Percentiles rank a stretch among this genome's conserved stretches.
phyloP scores from a whole-genome alignment of 2,113 vertebrate genomes.

The Anolis carolinensis region DNA sequence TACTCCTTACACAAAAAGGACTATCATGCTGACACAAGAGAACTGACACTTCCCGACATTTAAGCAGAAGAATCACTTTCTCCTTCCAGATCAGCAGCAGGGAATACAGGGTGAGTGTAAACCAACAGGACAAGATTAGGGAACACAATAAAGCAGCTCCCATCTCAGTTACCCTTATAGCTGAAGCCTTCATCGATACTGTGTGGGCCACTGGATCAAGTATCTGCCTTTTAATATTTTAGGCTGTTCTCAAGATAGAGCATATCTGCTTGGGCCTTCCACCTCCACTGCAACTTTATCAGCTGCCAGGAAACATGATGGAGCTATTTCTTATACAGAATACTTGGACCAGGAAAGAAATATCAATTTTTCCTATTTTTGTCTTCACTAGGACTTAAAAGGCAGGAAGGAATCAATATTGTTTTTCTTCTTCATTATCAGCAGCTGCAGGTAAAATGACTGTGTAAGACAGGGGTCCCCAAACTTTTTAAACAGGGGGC shows the following conservation, averaged over 20 bases:
- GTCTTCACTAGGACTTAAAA: not conserved
- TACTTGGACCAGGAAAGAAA: not conserved
- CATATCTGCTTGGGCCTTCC: not conserved
- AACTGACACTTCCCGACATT: not conserved
- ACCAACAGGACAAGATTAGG: not conserved
- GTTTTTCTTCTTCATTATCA: not conserved
- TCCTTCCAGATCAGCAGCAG: not conserved
- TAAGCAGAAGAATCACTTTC: not conserved
- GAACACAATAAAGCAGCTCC: not conserved
- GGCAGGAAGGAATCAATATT: not conserved
- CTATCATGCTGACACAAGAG: not conserved
- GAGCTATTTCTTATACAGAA: not conserved
- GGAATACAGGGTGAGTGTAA: not conserved
- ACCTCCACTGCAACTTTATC: not conserved
- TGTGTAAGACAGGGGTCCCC: too few relatives aligned
- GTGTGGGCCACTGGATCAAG: not conserved
- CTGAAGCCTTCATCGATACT: not conserved
- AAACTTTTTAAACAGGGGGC: too few relatives aligned
- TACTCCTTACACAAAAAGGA: not conserved
- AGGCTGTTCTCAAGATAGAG: not conserved
- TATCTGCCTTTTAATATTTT: slow-evolving; percentile 17
- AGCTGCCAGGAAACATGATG: not conserved
- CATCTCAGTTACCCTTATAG: slow-evolving; percentile 1
- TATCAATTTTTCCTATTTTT: not conserved
- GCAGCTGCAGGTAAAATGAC: not conserved